phyloP scores from a whole-genome alignment of 2,888 invertebrate genomes.

The Trichogramma dendrolimi region DNA sequence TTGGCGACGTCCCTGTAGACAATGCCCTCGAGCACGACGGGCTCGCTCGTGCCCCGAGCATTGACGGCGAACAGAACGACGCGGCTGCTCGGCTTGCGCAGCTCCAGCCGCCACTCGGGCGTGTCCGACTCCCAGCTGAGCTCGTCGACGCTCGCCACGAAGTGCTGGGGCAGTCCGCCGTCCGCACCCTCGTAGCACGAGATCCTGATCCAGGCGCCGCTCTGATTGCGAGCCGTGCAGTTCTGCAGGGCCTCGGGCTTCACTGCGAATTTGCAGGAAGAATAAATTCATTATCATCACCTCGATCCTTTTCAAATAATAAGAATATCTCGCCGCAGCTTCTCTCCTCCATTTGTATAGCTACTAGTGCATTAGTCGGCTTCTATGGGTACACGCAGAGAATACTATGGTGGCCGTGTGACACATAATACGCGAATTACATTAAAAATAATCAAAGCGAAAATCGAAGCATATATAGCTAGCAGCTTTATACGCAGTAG shows the following conservation, averaged over 20 bases:
- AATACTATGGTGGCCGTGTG: no score
- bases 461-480: no score
- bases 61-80: constrained; percentile 82
- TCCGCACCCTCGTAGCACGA: constrained; percentile 87
- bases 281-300: neutral
- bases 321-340: no score
- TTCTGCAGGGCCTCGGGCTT: constrained; percentile 84
- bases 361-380: no score
- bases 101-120: constrained; percentile 48
- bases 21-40: constrained; percentile 76
- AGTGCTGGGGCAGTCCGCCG: constrained; percentile 81
- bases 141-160: constrained; percentile 56
- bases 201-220: constrained; percentile 77
- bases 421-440: no score
- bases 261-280: constrained; percentile 57
- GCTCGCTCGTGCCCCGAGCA: constrained; percentile 81
- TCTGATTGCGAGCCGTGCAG: constrained; percentile 83
- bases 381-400: no score
- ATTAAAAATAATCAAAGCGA: no score
- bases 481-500: no score
- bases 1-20: constrained; percentile 77
- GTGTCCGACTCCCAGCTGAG: constrained; percentile 43
- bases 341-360: no score
- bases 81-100: constrained; percentile 45
- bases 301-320: neutral